These are phyloP conservation scores for Drosophila percnosoma DNA, from an alignment of 2,888 invertebrate species.

Conservation along the genomic window DNA sequence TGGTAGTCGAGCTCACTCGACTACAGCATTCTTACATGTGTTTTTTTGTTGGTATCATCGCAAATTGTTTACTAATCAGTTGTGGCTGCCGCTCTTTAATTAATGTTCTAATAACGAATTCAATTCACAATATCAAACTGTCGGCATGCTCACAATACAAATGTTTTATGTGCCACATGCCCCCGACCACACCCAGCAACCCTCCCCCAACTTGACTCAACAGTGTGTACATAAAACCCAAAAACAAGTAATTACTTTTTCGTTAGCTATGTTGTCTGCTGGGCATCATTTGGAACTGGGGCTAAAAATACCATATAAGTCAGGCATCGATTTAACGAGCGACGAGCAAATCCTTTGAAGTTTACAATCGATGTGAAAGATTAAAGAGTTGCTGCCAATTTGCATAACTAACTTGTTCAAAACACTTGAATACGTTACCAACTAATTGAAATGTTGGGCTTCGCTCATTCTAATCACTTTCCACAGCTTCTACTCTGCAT, in stretches of 20 bases:
- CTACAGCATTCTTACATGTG: too few relatives aligned
- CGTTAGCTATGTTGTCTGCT: not conserved
- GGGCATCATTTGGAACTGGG: not conserved
- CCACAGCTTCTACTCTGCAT: not conserved
- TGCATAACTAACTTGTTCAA: conserved; percentile 18
- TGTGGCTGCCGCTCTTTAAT: conserved; percentile 43
- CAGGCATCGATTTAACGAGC: conserved; percentile 19
- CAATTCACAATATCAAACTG: conserved; percentile 48
- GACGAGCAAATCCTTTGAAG: not conserved
- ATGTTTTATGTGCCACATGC: conserved; percentile 42
- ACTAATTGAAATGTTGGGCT: not conserved
- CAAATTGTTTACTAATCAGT: conserved; percentile 46
- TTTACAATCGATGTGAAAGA: not conserved
- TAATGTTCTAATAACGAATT: conserved; percentile 63
- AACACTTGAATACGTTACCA: not conserved
- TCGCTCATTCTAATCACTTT: conserved; percentile 15
- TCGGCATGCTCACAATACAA: conserved; percentile 52
- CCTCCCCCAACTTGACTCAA: not conserved
- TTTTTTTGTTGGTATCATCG: not conserved
- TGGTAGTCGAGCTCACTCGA: too few relatives aligned
- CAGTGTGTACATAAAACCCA: conserved; percentile 21
- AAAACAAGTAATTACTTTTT: conserved; percentile 44
- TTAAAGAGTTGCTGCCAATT: not conserved
- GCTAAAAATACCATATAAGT: not conserved
- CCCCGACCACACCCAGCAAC: not conserved